Conservation (phyloP, 2,113 vertebrate species). For the Tor tambroides region DNA sequence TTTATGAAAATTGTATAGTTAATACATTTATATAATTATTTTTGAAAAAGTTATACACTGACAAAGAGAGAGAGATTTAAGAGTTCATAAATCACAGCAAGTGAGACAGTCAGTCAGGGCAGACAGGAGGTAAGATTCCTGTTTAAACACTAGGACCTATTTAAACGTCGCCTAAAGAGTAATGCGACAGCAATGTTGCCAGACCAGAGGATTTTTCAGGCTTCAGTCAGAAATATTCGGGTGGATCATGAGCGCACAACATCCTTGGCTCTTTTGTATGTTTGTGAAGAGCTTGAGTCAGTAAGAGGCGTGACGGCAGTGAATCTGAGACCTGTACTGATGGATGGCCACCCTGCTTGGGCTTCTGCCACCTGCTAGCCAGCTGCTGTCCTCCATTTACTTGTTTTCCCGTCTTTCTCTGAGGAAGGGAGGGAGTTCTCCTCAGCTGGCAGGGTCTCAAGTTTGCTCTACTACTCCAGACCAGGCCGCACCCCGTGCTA, state of each 20-base stretch:
- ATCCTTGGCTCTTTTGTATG: not conserved
- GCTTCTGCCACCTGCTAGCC: constrained; percentile 53
- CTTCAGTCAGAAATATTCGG: not conserved
- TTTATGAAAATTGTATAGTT: too few species aligned
- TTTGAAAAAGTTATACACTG: not conserved
- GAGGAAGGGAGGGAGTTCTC: constrained; percentile 25
- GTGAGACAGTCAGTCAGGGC: not conserved
- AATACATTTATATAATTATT: not conserved
- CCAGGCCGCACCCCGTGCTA: constrained; percentile 53
- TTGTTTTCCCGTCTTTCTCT: constrained; percentile 3
- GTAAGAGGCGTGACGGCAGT: constrained; percentile 1
- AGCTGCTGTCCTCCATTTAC: constrained; percentile 50
- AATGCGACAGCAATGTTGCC: constrained; percentile 19
- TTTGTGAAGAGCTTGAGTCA: not conserved
- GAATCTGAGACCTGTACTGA: constrained; percentile 52
- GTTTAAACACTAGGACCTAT: constrained; percentile 46
- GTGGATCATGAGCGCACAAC: not conserved
- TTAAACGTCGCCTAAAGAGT: constrained; percentile 30
- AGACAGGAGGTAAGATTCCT: constrained; percentile 38
- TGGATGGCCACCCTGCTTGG: constrained; percentile 44
- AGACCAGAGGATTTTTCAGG: not conserved
- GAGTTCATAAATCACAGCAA: not conserved
- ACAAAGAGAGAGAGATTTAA: not conserved
- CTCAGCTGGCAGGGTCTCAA: constrained; percentile 42
- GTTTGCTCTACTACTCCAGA: constrained; percentile 21